A percentile compares a stretch with the other conserved stretches of the same genome.
Conservation (phyloP, 2,888 invertebrate genomes). For the Horisme vitalbata region DNA sequence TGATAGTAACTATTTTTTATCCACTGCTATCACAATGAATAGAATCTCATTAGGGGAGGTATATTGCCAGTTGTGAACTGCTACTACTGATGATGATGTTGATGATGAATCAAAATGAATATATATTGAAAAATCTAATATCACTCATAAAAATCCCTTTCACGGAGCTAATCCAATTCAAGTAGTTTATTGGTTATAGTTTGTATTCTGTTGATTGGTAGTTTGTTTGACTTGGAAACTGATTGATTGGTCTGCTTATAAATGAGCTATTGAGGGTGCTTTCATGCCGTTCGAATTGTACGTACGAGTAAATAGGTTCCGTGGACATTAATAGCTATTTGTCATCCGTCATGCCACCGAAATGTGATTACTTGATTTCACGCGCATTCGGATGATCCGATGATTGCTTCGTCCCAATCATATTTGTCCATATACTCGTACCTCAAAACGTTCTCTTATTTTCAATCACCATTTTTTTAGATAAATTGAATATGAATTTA, state of each 20-base stretch:
- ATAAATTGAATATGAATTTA: no score
- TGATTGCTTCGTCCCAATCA: constrained; percentile 2
- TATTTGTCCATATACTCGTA: background rate
- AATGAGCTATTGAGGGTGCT: constrained; percentile 58
- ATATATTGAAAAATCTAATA: no score
- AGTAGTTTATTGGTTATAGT: constrained; percentile 29
- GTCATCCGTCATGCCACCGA: constrained; percentile 67
- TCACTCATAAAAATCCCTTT: constrained; percentile 4
- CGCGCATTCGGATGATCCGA: constrained; percentile 27
- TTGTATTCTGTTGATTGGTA: constrained; percentile 56
- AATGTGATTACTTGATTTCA: constrained; percentile 64
- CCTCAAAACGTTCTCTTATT: no score
- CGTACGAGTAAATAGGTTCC: constrained; percentile 55
- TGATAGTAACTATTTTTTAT: no score
- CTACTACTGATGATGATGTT: no score
- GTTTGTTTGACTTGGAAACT: constrained; percentile 59
- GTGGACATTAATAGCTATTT: constrained; percentile 71
- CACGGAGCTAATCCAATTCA: constrained; percentile 21
- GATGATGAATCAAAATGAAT: no score
- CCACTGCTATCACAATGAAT: no score
- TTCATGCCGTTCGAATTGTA: constrained; percentile 40
- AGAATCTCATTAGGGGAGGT: no score
- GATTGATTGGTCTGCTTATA: constrained; percentile 63
- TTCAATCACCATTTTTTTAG: no score
- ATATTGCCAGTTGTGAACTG: no score